Conservation (phyloP, 2,113 vertebrate species). For the Epinephelus lanceolatus region DNA sequence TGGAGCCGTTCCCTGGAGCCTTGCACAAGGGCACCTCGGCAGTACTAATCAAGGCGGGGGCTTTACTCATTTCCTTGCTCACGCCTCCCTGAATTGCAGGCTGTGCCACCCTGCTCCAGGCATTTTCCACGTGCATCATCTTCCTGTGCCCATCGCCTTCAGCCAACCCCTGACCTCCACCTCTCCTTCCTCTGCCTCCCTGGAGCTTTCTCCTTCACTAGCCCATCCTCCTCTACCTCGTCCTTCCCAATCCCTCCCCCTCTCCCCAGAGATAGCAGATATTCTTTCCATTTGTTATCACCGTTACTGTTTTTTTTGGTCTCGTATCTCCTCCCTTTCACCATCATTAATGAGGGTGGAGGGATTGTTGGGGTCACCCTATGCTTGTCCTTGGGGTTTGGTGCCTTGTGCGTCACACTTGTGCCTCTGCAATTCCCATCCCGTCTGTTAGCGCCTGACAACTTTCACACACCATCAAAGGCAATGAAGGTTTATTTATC, state of each 20-base stretch:
- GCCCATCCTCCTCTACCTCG: constrained; percentile 13
- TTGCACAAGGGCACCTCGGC: constrained; percentile 29
- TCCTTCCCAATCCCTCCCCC: constrained; percentile 4
- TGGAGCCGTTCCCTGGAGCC: constrained; percentile 32
- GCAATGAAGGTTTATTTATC: constrained; percentile 3
- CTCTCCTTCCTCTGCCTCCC: constrained; percentile 44
- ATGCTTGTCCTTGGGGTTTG: constrained; percentile 32
- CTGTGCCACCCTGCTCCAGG: background rate
- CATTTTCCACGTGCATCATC: constrained; percentile 31
- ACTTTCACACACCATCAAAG: constrained; percentile 31
- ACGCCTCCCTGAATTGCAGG: background rate
- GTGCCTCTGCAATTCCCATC: constrained; percentile 27
- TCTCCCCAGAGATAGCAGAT: constrained; percentile 48
- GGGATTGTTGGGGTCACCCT: constrained; percentile 43
- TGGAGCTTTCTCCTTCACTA: constrained; percentile 43
- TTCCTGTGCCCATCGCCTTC: background rate
- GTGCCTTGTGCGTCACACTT: background rate
- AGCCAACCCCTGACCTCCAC: constrained; percentile 53
- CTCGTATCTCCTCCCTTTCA: constrained; percentile 3
- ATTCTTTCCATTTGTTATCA: constrained; percentile 43
- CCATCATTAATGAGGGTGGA: constrained; percentile 36
- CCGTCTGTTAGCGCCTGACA: constrained; percentile 28
- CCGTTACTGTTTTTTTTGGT: background rate
- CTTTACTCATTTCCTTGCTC: constrained; percentile 36
- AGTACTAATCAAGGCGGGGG: constrained; percentile 21